Conservation (phyloP, 2,113 vertebrate genomes). For the Acrocephalus arundinaceus region DNA sequence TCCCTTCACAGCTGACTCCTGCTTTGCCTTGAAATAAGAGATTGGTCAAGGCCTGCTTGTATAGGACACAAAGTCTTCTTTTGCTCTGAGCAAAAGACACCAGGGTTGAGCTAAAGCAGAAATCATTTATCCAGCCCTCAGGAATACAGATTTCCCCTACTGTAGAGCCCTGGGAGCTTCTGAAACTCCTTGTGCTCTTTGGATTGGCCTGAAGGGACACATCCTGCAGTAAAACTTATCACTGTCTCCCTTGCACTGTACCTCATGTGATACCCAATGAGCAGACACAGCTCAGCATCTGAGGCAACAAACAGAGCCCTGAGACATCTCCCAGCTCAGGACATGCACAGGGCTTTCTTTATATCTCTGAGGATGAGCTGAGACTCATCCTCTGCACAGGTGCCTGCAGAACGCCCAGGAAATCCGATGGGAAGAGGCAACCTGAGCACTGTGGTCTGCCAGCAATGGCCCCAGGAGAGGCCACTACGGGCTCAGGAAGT, state of each 20-base stretch:
- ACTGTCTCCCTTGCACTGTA: neutral
- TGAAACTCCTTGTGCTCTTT: neutral
- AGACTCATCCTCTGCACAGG: neutral
- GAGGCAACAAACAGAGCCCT: neutral
- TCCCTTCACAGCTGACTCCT: neutral
- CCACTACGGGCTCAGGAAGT: neutral
- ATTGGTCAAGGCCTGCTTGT: neutral
- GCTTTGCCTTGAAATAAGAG: neutral
- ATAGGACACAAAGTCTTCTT: neutral
- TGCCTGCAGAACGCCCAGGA: neutral
- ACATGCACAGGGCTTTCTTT: neutral
- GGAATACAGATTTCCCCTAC: neutral
- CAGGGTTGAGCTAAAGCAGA: neutral
- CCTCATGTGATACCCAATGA: neutral
- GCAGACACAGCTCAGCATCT: neutral
- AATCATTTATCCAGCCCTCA: neutral
- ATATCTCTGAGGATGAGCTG: rapidly evolving
- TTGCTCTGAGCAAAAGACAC: neutral
- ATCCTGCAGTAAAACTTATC: neutral
- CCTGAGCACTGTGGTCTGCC: neutral
- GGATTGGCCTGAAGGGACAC: neutral
- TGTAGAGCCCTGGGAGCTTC: neutral
- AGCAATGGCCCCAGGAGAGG: neutral
- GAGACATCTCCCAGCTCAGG: neutral
- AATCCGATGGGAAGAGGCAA: neutral